A percentile compares a stretch with the other conserved stretches of the same genome.
These are phyloP conservation scores for human DNA, from an alignment of 2,113 vertebrate species.

Conservation along the genomic window GRCh38 chr11:124382501-124383000, in stretches of 20 bases:
- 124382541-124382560: slow-evolving; percentile 50
- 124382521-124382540: slow-evolving; percentile 61
- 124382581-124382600: slow-evolving; percentile 62
- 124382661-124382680: slow-evolving; percentile 54
- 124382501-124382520: slow-evolving; percentile 64
- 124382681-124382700: slow-evolving; percentile 64
- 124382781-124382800: slow-evolving; percentile 65
- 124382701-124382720: slow-evolving; percentile 54
- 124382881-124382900: slow-evolving; percentile 55
- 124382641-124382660: slow-evolving; percentile 24
- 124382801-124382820: slow-evolving; percentile 71
- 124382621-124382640: slow-evolving; percentile 59
- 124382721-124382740: slow-evolving; percentile 63
- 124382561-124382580: slow-evolving; percentile 65
- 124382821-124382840: slow-evolving; percentile 53
- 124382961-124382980: slow-evolving; percentile 67
- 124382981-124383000: slow-evolving; percentile 70
- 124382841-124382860: slow-evolving; percentile 66
- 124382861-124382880: slow-evolving; percentile 52
- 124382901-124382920: neutral
- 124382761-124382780: slow-evolving; percentile 57
- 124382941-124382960: slow-evolving; percentile 47
- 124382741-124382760: slow-evolving; percentile 49
- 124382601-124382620: slow-evolving; percentile 62
- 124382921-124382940: slow-evolving; percentile 43